Base-by-base conservation (phyloP, 2,888 invertebrate genomes). In the Lutraria lutraria region DNA sequence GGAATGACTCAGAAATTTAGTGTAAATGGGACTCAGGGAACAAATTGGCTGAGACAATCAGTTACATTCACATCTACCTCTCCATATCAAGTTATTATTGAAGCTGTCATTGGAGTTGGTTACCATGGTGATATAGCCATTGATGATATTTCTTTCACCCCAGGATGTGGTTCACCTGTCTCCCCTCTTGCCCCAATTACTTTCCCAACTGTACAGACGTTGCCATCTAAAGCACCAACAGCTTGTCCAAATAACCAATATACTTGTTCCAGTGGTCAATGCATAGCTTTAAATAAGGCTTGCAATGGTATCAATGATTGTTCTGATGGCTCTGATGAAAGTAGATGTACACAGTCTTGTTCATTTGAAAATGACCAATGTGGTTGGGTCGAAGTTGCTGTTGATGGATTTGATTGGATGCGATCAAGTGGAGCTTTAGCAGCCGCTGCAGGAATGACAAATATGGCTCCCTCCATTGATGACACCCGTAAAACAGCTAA, bases 281-380 rank as follows among this genome's bases (percentile, higher is more conserved):
- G 96, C 85, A 90, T 94, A 12, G 83, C 92, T 13, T 85, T 87
- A 0, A 86, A 89, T 16, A 85, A 91, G 25, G 90, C 94, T 31
- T 96, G 96, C 90, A 93, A 96, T 92, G 95, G 95, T 82, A 92
- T 90, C 29, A 87, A 88, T 25, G 96, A 96, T 88, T 96, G 96
- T 81, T 81, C 87, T 16, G 96, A 95, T 90, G 92, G 92, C 0
- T 93, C 93, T 76, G 96, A 96, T 90, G 96, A 96, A 91, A 81
- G 84, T 0, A 89, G 88, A 29, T 96, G 96, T 89, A 92, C 94
- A 52, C 85, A 93, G 43, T 83, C 93, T 0, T 96, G 96, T 90
- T 91, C 94, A 29, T 96, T 96, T 93, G 95, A 96, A 88, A 92
- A 97, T 53, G 94, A 91, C 56, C 87, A 91, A 10, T 96, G 96